These are phyloP conservation scores for Pinna nobilis DNA, from an alignment of 1,140 invertebrate genomes.

Conservation along the genomic window DNA sequence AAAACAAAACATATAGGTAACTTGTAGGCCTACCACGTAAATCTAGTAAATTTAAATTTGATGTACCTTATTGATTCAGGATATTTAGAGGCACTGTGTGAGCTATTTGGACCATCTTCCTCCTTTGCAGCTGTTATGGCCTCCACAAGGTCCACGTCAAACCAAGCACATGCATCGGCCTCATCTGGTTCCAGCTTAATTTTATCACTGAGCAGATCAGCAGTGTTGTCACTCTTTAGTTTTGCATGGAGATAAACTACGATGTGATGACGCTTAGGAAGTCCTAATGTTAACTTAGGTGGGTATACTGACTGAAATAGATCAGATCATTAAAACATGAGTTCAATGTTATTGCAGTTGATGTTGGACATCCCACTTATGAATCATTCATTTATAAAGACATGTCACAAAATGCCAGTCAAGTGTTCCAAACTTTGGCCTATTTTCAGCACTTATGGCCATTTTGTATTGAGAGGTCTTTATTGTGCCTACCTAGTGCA, in stretches of 20 bases:
- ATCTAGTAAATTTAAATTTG: no score
- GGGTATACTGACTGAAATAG: slow-evolving; percentile 67
- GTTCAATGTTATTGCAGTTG: no score
- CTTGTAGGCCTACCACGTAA: no score
- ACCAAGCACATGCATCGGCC: slow-evolving; percentile 50
- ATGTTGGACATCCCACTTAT: no score
- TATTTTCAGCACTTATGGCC: no score
- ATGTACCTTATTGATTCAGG: not conserved
- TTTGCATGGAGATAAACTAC: slow-evolving; percentile 68
- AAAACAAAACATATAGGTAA: no score
- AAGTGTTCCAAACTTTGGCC: no score
- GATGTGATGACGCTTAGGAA: slow-evolving; percentile 71
- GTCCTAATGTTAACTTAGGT: slow-evolving; percentile 61
- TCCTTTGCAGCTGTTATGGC: slow-evolving; percentile 45
- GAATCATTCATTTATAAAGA: no score
- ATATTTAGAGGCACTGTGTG: not conserved
- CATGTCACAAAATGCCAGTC: no score
- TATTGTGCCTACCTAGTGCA: no score
- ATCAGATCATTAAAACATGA: not conserved
- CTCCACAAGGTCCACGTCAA: slow-evolving; percentile 39
- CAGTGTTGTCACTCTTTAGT: slow-evolving; percentile 43
- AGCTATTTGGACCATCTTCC: slow-evolving; percentile 8
- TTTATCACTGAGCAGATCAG: slow-evolving; percentile 39
- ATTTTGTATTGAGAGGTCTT: no score
- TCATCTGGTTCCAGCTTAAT: slow-evolving; percentile 52